Percentiles rank a stretch among this genome's conserved stretches.
phyloP scores from a whole-genome alignment of 1,140 invertebrate species.

The Mizuhopecten yessoensis region DNA sequence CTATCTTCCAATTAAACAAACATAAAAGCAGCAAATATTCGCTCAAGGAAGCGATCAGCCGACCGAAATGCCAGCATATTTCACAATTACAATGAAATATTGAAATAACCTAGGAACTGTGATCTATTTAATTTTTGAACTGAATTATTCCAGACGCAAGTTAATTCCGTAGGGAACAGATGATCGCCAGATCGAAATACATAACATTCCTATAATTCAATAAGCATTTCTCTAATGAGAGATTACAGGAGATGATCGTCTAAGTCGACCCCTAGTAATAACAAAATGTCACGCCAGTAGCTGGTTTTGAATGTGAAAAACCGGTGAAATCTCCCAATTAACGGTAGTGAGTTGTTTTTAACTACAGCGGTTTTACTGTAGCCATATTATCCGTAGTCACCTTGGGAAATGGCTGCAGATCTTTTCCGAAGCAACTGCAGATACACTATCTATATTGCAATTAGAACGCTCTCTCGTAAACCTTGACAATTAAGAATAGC shows the following conservation, averaged over 20 bases:
- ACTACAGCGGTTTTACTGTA: neutral
- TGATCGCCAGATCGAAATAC: conserved; percentile 24
- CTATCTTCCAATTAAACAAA: conserved; percentile 3
- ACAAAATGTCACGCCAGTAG: neutral
- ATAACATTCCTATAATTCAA: neutral
- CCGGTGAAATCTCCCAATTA: neutral
- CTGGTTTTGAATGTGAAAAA: neutral
- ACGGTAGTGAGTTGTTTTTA: neutral
- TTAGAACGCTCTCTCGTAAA: neutral
- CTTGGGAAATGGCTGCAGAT: neutral
- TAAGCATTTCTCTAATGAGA: conserved; percentile 15
- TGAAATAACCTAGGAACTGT: neutral
- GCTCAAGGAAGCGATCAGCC: conserved; percentile 10
- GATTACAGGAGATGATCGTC: neutral
- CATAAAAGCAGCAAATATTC: conserved; percentile 17
- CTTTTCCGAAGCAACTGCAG: neutral
- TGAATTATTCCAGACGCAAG: conserved; percentile 15
- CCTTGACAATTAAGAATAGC: neutral
- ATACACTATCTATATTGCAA: neutral
- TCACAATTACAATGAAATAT: conserved; percentile 40
- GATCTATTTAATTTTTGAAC: conserved; percentile 21
- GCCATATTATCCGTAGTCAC: neutral
- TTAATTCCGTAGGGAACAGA: neutral
- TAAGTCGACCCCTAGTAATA: neutral
- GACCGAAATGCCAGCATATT: neutral